These are phyloP conservation scores for Labroides dimidiatus DNA, from an alignment of 2,797 vertebrate genomes.

Conservation along the genomic window DNA sequence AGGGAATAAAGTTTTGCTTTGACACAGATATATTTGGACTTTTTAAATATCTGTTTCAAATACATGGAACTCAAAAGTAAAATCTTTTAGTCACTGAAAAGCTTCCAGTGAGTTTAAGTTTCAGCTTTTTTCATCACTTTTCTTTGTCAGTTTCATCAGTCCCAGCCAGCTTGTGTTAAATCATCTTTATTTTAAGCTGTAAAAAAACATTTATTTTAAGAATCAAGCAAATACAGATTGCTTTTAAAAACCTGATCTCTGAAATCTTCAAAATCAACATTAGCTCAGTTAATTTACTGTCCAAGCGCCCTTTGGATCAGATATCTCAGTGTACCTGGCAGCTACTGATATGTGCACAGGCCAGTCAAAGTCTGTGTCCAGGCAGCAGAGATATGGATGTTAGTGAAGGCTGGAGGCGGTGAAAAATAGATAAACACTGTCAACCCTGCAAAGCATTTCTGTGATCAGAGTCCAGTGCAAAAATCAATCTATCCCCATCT, in stretches of 20 bases:
- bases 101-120: no score
- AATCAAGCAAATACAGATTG: rapidly evolving
- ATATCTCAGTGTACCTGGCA: conserved; percentile 30
- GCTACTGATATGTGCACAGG: conserved; percentile 59
- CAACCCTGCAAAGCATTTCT: conserved; percentile 49
- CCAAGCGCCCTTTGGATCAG: conserved; percentile 65
- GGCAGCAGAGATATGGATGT: conserved; percentile 56
- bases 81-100: neutral
- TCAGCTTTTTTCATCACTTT: neutral
- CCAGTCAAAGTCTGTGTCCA: conserved; percentile 71
- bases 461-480: conserved; percentile 66
- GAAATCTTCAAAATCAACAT: conserved; percentile 42
- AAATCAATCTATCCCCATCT: conserved; percentile 47
- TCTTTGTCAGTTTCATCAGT: neutral
- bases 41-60: no score
- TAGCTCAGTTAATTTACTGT: conserved; percentile 48
- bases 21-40: no score
- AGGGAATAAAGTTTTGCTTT: no score
- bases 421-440: conserved; percentile 57
- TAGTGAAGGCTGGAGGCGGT: conserved; percentile 16
- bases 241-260: conserved; percentile 27
- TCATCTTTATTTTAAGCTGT: no score
- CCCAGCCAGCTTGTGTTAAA: neutral
- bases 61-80: neutral
- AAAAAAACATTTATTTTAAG: neutral